Conservation (phyloP, 2,797 vertebrate genomes). For the Takifugu rubripes region DNA sequence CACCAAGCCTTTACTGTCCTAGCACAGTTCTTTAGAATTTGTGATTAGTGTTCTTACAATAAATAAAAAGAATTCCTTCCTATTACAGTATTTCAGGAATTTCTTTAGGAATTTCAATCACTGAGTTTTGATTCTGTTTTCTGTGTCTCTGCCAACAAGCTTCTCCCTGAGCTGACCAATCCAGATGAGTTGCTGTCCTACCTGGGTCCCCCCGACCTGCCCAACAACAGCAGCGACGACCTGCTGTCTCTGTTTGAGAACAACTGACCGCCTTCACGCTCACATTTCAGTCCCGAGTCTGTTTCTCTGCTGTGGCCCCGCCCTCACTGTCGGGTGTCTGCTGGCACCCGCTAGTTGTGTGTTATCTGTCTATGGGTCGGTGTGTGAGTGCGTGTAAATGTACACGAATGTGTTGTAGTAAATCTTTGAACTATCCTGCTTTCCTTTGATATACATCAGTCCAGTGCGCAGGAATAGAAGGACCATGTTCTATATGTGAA, state of each 20-base stretch:
- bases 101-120: no score
- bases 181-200: slow-evolving; percentile 94
- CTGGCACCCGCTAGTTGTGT: slow-evolving; percentile 5
- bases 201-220: slow-evolving; percentile 91
- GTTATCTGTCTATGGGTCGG: neutral
- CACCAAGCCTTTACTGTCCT: neutral
- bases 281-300: slow-evolving; percentile 30
- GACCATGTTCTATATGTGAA: slow-evolving; percentile 12
- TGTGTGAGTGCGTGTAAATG: neutral
- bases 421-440: slow-evolving; percentile 40
- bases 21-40: no score
- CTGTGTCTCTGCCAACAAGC: slow-evolving; percentile 41
- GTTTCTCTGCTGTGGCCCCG: slow-evolving; percentile 28
- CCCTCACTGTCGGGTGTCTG: slow-evolving; percentile 6
- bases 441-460: slow-evolving; percentile 18
- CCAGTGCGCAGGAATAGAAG: slow-evolving; percentile 15
- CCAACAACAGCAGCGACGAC: slow-evolving; percentile 90
- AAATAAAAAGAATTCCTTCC: no score
- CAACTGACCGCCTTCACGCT: slow-evolving; percentile 76
- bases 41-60: no score
- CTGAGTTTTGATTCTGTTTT: neutral
- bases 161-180: slow-evolving; percentile 94
- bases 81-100: no score
- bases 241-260: slow-evolving; percentile 95
- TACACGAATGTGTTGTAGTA: slow-evolving; percentile 15